Evolutionary conservation across 53 echinoderm and acorn worm species (phyloP).

Genomic region (Holothuria leucospilota): DNA sequence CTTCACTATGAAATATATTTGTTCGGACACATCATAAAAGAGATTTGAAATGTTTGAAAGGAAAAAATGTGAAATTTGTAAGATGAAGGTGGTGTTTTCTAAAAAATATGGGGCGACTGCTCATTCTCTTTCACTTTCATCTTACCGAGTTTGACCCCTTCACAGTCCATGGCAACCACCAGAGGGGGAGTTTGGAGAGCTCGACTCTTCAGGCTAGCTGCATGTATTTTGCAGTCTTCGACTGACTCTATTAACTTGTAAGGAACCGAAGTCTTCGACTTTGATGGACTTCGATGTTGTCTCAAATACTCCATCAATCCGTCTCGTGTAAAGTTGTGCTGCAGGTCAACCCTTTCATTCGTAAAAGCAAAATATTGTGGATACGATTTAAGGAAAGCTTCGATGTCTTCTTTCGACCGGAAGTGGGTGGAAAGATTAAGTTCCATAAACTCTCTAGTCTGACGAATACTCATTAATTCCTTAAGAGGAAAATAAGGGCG

Average conservation of each 20-base stretch:
- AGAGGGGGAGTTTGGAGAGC: neutral
- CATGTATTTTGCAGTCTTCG: neutral
- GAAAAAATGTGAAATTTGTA: too few species aligned
- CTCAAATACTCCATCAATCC: neutral
- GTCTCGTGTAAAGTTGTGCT: neutral
- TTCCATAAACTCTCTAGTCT: neutral
- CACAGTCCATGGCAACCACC: constrained; percentile 13
- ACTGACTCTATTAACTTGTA: neutral
- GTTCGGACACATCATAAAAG: too few species aligned
- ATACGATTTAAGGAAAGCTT: neutral
- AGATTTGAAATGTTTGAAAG: too few species aligned
- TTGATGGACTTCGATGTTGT: too few species aligned
- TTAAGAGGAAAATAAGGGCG: neutral
- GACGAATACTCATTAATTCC: neutral
- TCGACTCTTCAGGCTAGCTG: neutral
- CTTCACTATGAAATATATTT: too few species aligned
- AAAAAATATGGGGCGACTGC: too few species aligned
- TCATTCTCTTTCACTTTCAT: neutral
- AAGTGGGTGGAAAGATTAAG: neutral
- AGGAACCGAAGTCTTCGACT: too few species aligned
- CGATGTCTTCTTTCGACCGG: too few species aligned
- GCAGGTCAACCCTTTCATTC: neutral
- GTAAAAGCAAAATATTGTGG: neutral
- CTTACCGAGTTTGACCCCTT: constrained; percentile 31
- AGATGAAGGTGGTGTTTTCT: too few species aligned